phyloP scores from a whole-genome alignment of 2,888 invertebrate species.

The Nemurella pictetii region DNA sequence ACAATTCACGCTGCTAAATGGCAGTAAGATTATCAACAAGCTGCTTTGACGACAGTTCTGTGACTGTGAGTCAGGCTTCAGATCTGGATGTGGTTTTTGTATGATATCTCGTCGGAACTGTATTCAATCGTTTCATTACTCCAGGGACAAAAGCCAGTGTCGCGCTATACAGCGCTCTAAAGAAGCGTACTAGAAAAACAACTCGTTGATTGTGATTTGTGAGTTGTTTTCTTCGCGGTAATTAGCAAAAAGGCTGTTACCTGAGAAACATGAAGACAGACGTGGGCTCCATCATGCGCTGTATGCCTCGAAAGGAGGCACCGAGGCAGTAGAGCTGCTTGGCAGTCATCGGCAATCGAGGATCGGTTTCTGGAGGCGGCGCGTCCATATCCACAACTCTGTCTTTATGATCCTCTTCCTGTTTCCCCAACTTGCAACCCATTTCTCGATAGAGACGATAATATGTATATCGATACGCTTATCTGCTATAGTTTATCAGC shows the following conservation, averaged over 20 bases:
- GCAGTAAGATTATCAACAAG: too few relatives aligned
- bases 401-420: constrained; percentile 12
- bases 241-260: constrained; percentile 52
- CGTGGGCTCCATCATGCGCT: constrained; percentile 84
- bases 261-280: constrained; percentile 90
- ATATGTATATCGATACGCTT: not conserved
- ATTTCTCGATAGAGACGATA: constrained; percentile 50
- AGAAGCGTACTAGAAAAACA: too few relatives aligned
- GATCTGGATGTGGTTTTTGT: too few relatives aligned
- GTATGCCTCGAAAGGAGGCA: constrained; percentile 90
- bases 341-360: constrained; percentile 78
- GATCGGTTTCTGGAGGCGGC: constrained; percentile 71
- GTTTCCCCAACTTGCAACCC: constrained; percentile 73
- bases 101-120: too few relatives aligned
- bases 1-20: too few relatives aligned
- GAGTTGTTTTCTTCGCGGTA: too few relatives aligned
- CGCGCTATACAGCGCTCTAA: too few relatives aligned
- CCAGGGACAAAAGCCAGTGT: too few relatives aligned
- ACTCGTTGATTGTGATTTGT: too few relatives aligned
- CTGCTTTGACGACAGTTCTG: too few relatives aligned
- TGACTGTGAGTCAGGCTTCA: too few relatives aligned
- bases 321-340: constrained; percentile 86
- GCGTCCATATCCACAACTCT: constrained; percentile 27
- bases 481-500: not conserved
- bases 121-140: too few relatives aligned